phyloP scores from a whole-genome alignment of 2,113 vertebrate genomes.

The Neolamprologus modestus region DNA sequence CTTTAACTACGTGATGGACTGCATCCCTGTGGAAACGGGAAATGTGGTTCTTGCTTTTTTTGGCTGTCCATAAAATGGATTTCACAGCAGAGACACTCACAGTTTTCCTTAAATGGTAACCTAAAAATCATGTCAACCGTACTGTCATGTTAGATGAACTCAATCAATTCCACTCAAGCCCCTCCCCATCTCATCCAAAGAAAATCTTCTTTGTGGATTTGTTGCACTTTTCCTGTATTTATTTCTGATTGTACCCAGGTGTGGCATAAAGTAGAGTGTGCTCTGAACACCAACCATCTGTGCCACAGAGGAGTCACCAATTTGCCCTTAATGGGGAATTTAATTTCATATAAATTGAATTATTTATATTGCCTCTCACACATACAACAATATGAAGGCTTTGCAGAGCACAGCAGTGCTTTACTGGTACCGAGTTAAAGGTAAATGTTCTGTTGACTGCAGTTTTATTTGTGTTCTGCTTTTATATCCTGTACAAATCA shows the following conservation, averaged over 20 bases:
- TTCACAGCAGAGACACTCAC: background rate
- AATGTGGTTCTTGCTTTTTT: background rate
- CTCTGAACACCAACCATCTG: background rate
- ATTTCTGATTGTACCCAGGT: background rate
- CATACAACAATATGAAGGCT: slow-evolving; percentile 40
- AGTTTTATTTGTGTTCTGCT: slow-evolving; percentile 1
- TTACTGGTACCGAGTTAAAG: slow-evolving; percentile 12
- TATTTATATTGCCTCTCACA: slow-evolving; percentile 54
- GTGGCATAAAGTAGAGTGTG: background rate
- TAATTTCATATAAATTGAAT: slow-evolving; percentile 44
- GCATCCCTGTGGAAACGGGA: background rate
- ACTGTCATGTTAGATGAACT: background rate
- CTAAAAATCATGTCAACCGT: background rate
- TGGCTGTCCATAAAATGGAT: background rate
- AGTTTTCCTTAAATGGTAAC: background rate
- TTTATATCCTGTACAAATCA: slow-evolving; percentile 1
- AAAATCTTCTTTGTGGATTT: slow-evolving; percentile 12
- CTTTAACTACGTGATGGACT: background rate
- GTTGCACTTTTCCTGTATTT: background rate
- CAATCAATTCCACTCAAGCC: background rate
- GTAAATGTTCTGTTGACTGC: slow-evolving; percentile 4
- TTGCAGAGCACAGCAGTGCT: background rate
- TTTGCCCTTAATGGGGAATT: slow-evolving; percentile 41
- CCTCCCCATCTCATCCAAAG: background rate
- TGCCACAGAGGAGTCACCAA: background rate